A percentile compares a stretch with the other conserved stretches of the same genome.
Conservation (phyloP, 2,888 invertebrate genomes). For the Lasiommata megera region DNA sequence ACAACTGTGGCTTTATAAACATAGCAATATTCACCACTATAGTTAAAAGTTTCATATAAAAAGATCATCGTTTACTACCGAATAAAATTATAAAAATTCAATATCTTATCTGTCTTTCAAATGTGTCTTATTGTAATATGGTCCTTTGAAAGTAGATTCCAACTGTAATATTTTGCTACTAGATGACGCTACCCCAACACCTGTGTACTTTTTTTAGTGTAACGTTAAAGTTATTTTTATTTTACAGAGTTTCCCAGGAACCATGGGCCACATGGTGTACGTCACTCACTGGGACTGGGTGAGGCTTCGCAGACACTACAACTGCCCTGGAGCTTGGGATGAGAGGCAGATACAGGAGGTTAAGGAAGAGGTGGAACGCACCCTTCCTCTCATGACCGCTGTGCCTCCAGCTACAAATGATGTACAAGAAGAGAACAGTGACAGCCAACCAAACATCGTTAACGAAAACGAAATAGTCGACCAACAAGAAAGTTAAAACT, state of each 20-base stretch:
- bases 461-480: background rate
- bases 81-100: no score
- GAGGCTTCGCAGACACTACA: conserved; percentile 71
- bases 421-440: background rate
- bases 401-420: background rate
- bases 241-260: conserved; percentile 57
- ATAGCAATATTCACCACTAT: no score
- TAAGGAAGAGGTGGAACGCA: conserved; percentile 22
- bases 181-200: no score
- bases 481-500: no score
- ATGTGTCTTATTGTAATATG: no score
- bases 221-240: no score
- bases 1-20: background rate
- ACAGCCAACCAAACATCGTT: background rate
- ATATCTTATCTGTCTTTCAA: no score
- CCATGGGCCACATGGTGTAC: conserved; percentile 69
- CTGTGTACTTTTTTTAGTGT: no score
- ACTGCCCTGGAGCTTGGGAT: conserved; percentile 65
- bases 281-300: conserved; percentile 72
- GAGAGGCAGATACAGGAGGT: conserved; percentile 11
- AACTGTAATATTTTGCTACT: no score
- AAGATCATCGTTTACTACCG: no score
- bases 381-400: background rate
- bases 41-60: no score
- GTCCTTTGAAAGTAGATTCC: no score